These are phyloP conservation scores for Clarias fuscus DNA, from an alignment of 2,797 vertebrate species.

Conservation along the genomic window DNA sequence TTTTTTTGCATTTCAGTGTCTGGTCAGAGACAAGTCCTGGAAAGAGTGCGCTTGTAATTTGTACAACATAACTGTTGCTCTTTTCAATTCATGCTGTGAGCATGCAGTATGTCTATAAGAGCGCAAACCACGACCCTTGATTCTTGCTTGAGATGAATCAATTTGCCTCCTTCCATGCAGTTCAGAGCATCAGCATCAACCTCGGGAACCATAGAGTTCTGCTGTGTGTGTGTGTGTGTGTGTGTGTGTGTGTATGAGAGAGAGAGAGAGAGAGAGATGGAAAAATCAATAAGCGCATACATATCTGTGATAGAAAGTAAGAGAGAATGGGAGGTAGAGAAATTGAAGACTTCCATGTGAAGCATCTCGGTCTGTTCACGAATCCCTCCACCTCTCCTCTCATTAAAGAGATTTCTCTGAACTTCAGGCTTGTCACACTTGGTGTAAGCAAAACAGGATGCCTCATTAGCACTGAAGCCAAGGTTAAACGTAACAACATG, in stretches of 20 bases:
- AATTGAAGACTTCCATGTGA: neutral
- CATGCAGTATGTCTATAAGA: neutral
- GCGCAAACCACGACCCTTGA: neutral
- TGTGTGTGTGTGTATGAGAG: neutral
- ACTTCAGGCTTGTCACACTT: neutral
- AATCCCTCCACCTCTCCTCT: neutral
- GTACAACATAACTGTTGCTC: neutral
- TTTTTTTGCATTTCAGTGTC: neutral
- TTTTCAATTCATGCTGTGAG: neutral
- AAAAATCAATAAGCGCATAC: neutral
- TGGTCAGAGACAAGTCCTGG: neutral
- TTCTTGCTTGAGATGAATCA: slow-evolving; percentile 4
- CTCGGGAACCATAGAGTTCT: neutral
- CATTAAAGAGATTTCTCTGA: neutral
- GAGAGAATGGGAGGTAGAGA: neutral
- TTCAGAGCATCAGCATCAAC: neutral
- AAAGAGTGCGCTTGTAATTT: neutral
- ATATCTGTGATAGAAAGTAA: neutral
- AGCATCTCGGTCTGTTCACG: neutral
- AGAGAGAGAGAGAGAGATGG: neutral
- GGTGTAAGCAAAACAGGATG: neutral
- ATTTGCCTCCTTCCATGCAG: neutral
- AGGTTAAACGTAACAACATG: neutral
- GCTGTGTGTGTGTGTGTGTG: neutral
- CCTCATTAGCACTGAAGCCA: neutral